Evolutionary conservation across 92 coral and sea anemone genomes (phyloP).

Genomic region (Desmophyllum pertusum): DNA sequence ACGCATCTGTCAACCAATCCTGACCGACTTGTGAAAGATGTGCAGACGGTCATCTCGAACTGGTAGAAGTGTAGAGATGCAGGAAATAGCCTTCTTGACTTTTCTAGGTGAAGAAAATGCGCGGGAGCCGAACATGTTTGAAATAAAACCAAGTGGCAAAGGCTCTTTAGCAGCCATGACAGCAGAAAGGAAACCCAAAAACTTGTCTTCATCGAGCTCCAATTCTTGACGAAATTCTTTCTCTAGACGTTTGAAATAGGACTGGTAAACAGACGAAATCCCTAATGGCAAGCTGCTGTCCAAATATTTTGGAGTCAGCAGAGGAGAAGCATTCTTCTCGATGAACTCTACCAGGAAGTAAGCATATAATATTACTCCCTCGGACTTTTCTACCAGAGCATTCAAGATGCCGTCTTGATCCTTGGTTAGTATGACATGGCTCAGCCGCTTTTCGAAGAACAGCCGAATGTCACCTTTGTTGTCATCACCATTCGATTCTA

Average conservation of each 20-base stretch:
- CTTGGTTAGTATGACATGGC: neutral
- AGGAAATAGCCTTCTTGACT: neutral
- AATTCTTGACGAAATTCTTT: neutral
- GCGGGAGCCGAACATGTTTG: neutral
- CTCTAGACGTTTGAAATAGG: neutral
- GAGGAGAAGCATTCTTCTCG: neutral
- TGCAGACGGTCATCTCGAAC: slow-evolving; percentile 29
- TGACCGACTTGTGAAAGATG: slow-evolving; percentile 61
- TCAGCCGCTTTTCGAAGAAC: neutral
- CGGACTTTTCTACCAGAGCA: neutral
- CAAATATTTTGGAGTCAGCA: neutral
- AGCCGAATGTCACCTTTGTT: slow-evolving; percentile 4
- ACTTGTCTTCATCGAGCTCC: neutral
- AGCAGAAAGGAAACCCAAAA: neutral
- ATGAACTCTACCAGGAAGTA: neutral
- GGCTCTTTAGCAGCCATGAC: neutral
- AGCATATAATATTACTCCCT: neutral
- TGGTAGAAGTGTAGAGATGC: slow-evolving; percentile 45
- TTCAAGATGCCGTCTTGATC: neutral
- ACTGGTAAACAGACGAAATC: slow-evolving; percentile 18
- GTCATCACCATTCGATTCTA: slow-evolving; percentile 27
- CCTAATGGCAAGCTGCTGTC: neutral
- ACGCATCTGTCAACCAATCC: slow-evolving; percentile 34
- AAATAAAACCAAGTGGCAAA: neutral
- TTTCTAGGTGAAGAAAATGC: neutral